Base-by-base conservation (phyloP, 2,888 invertebrate genomes). In the Hirudinaria manillensis region DNA sequence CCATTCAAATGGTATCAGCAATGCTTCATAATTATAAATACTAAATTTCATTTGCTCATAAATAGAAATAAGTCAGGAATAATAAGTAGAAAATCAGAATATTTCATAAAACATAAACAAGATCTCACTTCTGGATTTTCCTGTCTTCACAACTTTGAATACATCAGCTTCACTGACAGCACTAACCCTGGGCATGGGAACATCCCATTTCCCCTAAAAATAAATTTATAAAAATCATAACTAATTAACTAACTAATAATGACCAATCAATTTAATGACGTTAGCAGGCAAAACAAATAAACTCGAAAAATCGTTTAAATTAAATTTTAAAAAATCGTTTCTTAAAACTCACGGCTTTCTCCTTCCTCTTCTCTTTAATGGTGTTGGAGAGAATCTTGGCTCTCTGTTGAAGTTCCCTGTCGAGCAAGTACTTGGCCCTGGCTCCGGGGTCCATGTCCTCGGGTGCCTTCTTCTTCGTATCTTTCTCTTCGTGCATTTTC, bases 361-460 rank as follows among this genome's bases (percentile, higher is more conserved):
- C 99, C 86, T 99, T 99, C 0, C 99, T 89, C 86, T 99, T 99
- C 86, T 99, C 98, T 87, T 99, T 99, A 78, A 99, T 95, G 93
- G 97, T 97, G 85, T 98, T 99, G 0, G 97, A 97, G 0, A 99
- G 88, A 32, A 98, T 92, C 86, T 98, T 99, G 2, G 97, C 95
- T 67, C 93, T 89, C 0, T 92, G 91, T 83, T 97, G 94, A 7
- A 93, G 91, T 87, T 98, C 94, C 87, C 99, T 90, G 88, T 99
- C 99, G 75, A 99, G 88, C n/a, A 99, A 88, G 86, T 98, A 99
- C 0, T 93, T 93, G 0, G 99, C 98, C 72, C 97, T 85, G 0
- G 97, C 98, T 56, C 95, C 96, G 83, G 94, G 93, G 0, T 92
- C 89, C 0, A 91, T 91, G 66, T 86, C 85, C 0, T 91, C 91